Conservation (phyloP, 2,888 invertebrate genomes). For the Listrodromus nycthemerus region DNA sequence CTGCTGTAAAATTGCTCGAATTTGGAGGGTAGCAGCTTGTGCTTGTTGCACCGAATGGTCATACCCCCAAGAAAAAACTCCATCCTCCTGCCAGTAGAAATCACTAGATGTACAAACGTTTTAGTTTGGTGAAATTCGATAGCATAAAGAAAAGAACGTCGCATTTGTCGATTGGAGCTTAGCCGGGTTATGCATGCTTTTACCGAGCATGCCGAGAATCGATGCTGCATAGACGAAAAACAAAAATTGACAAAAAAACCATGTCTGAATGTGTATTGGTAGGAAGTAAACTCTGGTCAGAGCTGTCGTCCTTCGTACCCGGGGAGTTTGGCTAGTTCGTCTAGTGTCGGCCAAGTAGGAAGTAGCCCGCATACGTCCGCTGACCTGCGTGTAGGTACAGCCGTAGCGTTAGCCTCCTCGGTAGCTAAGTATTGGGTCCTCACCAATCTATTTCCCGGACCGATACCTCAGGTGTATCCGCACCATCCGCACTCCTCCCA, state of each 20-base stretch:
- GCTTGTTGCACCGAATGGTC: constrained; percentile 51
- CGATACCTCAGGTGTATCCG: constrained; percentile 89
- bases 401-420: constrained; percentile 89
- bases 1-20: not conserved
- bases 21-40: constrained; percentile 42
- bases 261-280: constrained; percentile 83
- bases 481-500: constrained; percentile 85
- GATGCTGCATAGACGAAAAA: constrained; percentile 80
- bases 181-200: constrained; percentile 77
- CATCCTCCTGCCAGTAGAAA: constrained; percentile 9
- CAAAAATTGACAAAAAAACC: constrained; percentile 53
- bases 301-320: constrained; percentile 83
- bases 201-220: constrained; percentile 78
- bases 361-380: constrained; percentile 80
- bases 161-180: constrained; percentile 78
- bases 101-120: constrained; percentile 24
- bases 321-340: constrained; percentile 81
- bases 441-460: constrained; percentile 92
- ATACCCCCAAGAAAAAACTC: constrained; percentile 12
- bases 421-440: constrained; percentile 94
- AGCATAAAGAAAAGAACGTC: constrained; percentile 52
- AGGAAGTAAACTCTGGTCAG: constrained; percentile 84
- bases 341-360: constrained; percentile 82
- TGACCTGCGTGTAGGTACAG: constrained; percentile 85
- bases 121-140: not conserved